Evolutionary conservation across 2,113 vertebrate species (phyloP).

Genomic region (Barnardius zonarius): DNA sequence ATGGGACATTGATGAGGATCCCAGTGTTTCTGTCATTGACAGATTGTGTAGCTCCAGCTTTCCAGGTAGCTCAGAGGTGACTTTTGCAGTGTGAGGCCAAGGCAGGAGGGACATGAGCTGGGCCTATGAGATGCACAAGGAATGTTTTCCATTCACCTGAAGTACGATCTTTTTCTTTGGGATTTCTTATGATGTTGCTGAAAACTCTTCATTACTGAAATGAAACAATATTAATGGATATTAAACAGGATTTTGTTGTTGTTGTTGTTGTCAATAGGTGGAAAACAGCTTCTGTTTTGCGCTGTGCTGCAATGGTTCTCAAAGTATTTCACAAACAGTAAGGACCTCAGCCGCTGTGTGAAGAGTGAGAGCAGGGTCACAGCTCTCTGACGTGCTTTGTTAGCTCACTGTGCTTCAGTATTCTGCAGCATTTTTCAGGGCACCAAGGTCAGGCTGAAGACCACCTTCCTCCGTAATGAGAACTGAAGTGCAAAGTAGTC

Average conservation of each 20-base stretch:
- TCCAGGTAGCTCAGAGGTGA: fast-evolving
- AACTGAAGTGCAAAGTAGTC: not conserved
- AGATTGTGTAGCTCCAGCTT: fast-evolving
- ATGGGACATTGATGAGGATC: not conserved
- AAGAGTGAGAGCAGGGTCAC: not conserved
- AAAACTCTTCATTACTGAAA: not conserved
- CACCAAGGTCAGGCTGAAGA: not conserved
- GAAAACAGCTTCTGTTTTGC: not conserved
- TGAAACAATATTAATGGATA: not conserved
- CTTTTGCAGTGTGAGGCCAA: not conserved
- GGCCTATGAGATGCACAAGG: not conserved
- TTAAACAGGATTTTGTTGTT: not conserved
- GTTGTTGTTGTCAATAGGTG: not conserved
- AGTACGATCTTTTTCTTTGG: not conserved
- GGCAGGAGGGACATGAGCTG: not conserved
- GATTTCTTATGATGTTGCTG: not conserved
- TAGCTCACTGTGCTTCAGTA: not conserved
- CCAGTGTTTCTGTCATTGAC: not conserved
- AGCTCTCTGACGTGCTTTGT: not conserved
- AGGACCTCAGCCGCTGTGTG: not conserved
- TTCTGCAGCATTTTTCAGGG: not conserved
- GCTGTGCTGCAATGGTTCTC: not conserved
- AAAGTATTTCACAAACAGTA: not conserved
- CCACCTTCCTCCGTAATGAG: not conserved
- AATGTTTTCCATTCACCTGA: not conserved